These are phyloP conservation scores for Spatula versicolor DNA, from an alignment of 2,797 vertebrate genomes.

Conservation along the genomic window DNA sequence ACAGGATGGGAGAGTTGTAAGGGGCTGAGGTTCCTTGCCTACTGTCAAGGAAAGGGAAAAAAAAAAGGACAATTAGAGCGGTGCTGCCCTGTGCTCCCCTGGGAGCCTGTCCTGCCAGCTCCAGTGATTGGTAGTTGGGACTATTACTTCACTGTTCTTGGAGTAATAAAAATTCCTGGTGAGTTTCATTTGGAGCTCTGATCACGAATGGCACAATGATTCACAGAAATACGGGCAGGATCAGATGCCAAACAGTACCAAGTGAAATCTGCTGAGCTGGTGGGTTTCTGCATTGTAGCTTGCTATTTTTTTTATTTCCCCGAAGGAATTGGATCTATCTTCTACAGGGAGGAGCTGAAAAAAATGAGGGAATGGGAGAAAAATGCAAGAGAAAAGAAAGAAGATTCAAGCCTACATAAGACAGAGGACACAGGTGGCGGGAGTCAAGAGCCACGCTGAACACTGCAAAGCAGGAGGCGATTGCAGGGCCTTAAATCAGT, in stretches of 20 bases:
- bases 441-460: background rate
- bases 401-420: background rate
- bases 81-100: background rate
- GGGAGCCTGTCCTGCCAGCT: constrained; percentile 48
- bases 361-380: background rate
- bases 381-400: background rate
- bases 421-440: background rate
- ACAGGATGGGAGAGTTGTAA: background rate
- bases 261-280: constrained; percentile 63
- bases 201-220: constrained; percentile 60
- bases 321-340: background rate
- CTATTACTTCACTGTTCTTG: constrained; percentile 54
- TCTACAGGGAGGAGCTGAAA: background rate
- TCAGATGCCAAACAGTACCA: constrained; percentile 13
- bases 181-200: constrained; percentile 58
- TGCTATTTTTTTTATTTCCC: background rate
- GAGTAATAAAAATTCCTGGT: constrained; percentile 67
- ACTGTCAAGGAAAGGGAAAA: background rate
- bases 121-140: constrained; percentile 40
- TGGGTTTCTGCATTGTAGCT: background rate
- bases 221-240: constrained; percentile 41
- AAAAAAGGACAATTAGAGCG: constrained; percentile 24
- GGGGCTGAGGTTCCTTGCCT: background rate
- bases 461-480: background rate
- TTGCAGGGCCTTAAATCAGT: background rate